Conservation (phyloP, 1,140 invertebrate species). For the silkworm (Bombyx mori) region ASM3026992v2 NC_085121.1:247001-247500, state of each 20-base stretch:
- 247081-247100: too few relatives aligned
- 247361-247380: not conserved
- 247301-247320: slow-evolving; percentile 16
- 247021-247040: too few relatives aligned
- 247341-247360: not conserved
- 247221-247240: slow-evolving; percentile 29
- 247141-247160: too few relatives aligned
- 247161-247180: slow-evolving; percentile 3
- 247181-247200: slow-evolving; percentile 24
- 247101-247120: too few relatives aligned
- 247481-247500: too few relatives aligned
- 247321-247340: too few relatives aligned
- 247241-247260: slow-evolving; percentile 46
- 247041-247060: too few relatives aligned
- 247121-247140: too few relatives aligned
- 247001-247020: too few relatives aligned
- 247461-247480: too few relatives aligned
- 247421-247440: not conserved
- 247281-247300: slow-evolving; percentile 65
- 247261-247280: slow-evolving; percentile 65
- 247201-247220: slow-evolving; percentile 35
- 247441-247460: not conserved
- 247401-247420: too few relatives aligned
- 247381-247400: not conserved
- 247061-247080: too few relatives aligned